A percentile compares a stretch with the other conserved stretches of the same genome.
Conservation (phyloP, 2,888 invertebrate genomes). For the Phengaris arion region DNA sequence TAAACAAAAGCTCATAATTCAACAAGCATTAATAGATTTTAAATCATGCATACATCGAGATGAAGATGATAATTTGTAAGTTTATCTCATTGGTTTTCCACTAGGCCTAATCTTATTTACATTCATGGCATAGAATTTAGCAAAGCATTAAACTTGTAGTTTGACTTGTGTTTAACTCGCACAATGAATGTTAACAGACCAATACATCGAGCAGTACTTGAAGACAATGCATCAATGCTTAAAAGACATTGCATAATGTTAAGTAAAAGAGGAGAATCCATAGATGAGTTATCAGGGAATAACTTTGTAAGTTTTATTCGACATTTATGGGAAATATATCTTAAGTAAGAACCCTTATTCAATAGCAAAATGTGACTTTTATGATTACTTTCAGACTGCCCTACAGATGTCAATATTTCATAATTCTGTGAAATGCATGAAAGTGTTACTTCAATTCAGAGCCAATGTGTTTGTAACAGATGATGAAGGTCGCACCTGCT, state of each 20-base stretch:
- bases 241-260: slow-evolving; percentile 56
- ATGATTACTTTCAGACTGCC: slow-evolving; percentile 59
- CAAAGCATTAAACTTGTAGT: too few relatives aligned
- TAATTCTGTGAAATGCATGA: slow-evolving; percentile 48
- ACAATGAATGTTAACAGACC: slow-evolving; percentile 50
- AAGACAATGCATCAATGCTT: slow-evolving; percentile 53
- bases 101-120: too few relatives aligned
- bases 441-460: slow-evolving; percentile 55
- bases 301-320: slow-evolving; percentile 48
- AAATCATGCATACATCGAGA: slow-evolving; percentile 51
- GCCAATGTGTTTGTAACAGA: slow-evolving; percentile 60
- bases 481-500: slow-evolving; percentile 55
- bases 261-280: slow-evolving; percentile 45
- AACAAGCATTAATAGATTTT: slow-evolving; percentile 57
- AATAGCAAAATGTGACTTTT: neutral
- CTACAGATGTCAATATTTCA: slow-evolving; percentile 64
- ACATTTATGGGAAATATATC: neutral
- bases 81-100: slow-evolving; percentile 35
- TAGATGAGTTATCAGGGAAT: slow-evolving; percentile 49
- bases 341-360: too few relatives aligned
- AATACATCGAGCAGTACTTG: slow-evolving; percentile 57
- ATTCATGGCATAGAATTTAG: too few relatives aligned
- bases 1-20: slow-evolving; percentile 46
- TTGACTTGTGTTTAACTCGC: neutral
- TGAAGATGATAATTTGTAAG: slow-evolving; percentile 63